Base-by-base conservation (phyloP, 2,888 invertebrate genomes). In the Lamproptera curius region DNA sequence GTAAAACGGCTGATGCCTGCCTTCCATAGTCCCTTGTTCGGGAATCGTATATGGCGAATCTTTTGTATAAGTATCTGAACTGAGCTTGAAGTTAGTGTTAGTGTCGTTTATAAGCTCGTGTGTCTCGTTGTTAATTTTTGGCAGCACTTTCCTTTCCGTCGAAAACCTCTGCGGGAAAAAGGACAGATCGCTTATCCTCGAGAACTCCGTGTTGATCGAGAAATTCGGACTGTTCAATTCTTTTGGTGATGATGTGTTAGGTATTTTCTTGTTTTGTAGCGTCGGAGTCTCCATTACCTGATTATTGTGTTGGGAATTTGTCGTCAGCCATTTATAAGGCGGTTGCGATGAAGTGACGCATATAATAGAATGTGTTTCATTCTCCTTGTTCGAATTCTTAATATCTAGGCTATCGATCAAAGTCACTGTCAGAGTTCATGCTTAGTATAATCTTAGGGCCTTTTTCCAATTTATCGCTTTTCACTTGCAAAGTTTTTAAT, bases 21-120 rank as follows among this genome's bases (percentile, higher is more conserved):
- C 44, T 23, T 81, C 82, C 1, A 51, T 40, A 35, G 52, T 54
- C 54, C 71, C 55, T 11, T 52, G 57, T 9, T 85, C 78, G 11
- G 69, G 51, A n/a, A 71, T 68, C n/a, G 70, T 71, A 38, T 71
- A 70, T 0, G 86, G 86, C 0, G 88, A 88, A 31, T 89, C 88
- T 63, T 89, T 90, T 4, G 87, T 86, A 52, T 78, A 90, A 1
- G 90, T 90, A 55, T 89, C 89, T 1, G 85, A 82, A 61, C 80
- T 83, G 8, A 82, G 56, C 67, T 80, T 86, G 5, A 52, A 5
- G 13, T 39, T 46, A 15, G 52, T 38, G 50, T 67, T 63, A 1
- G 69, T 61, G 15, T 81, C 76, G 37, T 82, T 79, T 36, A 73
- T 61, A 14, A 81, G 52, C 42, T 82, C 80, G 39, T 82, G 75